Evolutionary conservation across 1,140 invertebrate genomes (phyloP), one percentile per base, ranked within the genome.

Genomic region (Danaus melanippus): DNA sequence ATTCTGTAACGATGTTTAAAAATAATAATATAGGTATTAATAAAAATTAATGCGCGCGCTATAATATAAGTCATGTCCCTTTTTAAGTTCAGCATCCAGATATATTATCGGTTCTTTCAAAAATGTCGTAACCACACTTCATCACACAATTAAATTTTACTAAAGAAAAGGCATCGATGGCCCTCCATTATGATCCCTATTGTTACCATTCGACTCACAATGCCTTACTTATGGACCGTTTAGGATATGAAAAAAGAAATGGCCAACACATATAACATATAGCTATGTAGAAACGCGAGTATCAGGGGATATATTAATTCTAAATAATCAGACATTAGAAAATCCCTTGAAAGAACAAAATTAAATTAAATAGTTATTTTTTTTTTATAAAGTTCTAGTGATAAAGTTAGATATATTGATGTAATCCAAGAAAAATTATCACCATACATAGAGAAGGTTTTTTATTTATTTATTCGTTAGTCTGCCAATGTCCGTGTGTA

Each of bases 91-190:
- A 11, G 32, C 41, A 60, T 46, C 51, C 1, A 42, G 41, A 56
- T 57, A 63, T 64, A 69, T 61, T 76, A 69, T 74, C 60, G 55
- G 65, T 62, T 55, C 49, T 51, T 61, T 51, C 78, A 76, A 69
- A 76, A 70, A 76, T 78, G 69, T 79, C 76, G 74, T 83, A 79
- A 83, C 77, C 79, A 69, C 76, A 84, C 77, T 82, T 86, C 80
- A 83, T 86, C 80, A 83, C 74, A 83, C 80, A 82, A 81, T 84
- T 83, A 86, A 84, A 84, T 72, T 71, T 74, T 63, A 52, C 47
- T 75, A 78, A 79, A 81, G 79, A 84, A 86, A 81, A 76, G 75
- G 76, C 83, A 86, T 84, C 78, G 75, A 76, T 78, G 74, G 76
- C 66, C 69, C 70, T 51, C 78, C 78, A 86, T 86, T 80, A 84